Evolutionary conservation across 2,888 invertebrate species (phyloP).

Genomic region (Trachelus tabidus): DNA sequence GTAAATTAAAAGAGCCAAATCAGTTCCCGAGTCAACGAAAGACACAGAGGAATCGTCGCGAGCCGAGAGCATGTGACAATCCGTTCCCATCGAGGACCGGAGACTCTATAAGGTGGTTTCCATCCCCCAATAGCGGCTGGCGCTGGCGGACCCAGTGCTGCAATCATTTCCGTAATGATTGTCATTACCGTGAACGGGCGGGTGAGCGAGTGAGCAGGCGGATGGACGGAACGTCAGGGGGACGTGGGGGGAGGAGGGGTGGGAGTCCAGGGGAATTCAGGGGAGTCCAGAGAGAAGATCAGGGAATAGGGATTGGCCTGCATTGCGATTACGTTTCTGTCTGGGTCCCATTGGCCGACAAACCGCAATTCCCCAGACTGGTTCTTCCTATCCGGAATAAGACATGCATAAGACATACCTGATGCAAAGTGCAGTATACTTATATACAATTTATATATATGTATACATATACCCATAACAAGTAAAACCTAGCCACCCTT

Average conservation of each 20-base stretch:
- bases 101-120: slow-evolving; percentile 62
- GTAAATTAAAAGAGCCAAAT: not conserved
- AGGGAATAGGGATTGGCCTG: slow-evolving; percentile 44
- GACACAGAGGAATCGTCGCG: not conserved
- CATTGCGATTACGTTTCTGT: slow-evolving; percentile 60
- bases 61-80: slow-evolving; percentile 48
- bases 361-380: slow-evolving; percentile 37
- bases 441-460: too few relatives aligned
- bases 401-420: not conserved
- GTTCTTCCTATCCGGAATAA: not conserved
- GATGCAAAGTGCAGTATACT: not conserved
- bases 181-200: slow-evolving; percentile 60
- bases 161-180: slow-evolving; percentile 65
- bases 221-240: slow-evolving; percentile 38
- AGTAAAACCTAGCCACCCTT: not conserved
- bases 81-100: slow-evolving; percentile 61
- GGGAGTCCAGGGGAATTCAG: slow-evolving; percentile 10
- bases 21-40: not conserved
- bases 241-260: not conserved
- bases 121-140: slow-evolving; percentile 60
- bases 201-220: slow-evolving; percentile 36
- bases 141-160: slow-evolving; percentile 56
- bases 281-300: slow-evolving; percentile 22
- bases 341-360: slow-evolving; percentile 55
- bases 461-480: not conserved